phyloP scores from a whole-genome alignment of 2,113 vertebrate genomes.

The Cyanoramphus novaezelandiae region DNA sequence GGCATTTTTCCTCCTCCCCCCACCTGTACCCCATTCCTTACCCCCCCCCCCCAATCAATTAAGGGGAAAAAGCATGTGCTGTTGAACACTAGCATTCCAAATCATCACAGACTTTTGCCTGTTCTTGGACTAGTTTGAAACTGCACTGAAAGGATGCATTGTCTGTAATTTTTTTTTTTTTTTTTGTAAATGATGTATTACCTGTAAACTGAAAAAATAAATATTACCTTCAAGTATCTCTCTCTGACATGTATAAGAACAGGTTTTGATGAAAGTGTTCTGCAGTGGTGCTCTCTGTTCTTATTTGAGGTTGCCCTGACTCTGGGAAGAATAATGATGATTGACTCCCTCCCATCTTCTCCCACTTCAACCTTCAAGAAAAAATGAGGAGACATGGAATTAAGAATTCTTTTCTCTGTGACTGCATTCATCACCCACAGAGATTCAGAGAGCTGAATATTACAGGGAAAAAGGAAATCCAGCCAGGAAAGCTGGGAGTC shows the following conservation, averaged over 20 bases:
- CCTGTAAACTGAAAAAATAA: conserved; percentile 84
- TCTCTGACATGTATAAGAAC: conserved; percentile 50
- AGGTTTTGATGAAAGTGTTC: not conserved
- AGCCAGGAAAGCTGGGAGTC: not conserved
- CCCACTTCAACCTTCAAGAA: not conserved
- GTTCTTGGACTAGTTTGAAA: conserved; percentile 75
- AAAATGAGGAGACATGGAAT: not conserved
- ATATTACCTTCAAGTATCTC: conserved; percentile 72
- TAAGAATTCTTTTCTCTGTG: not conserved
- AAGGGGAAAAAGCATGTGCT: conserved; percentile 78
- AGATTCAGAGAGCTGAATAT: not conserved
- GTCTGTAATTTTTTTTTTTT: conserved; percentile 74
- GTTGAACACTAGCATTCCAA: conserved; percentile 74
- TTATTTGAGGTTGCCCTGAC: not conserved
- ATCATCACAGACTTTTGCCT: conserved; percentile 73
- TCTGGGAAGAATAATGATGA: not conserved
- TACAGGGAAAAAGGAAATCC: not conserved
- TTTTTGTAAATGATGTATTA: conserved; percentile 80
- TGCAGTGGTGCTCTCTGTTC: not conserved
- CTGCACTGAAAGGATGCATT: conserved; percentile 81
- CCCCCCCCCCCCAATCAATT: not conserved
- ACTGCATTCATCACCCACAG: not conserved
- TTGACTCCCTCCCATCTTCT: not conserved
- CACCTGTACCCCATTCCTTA: not conserved
- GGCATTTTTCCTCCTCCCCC: conserved; percentile 52